phyloP scores from a whole-genome alignment of 2,888 invertebrate genomes.

The Tetropium fuscum region DNA sequence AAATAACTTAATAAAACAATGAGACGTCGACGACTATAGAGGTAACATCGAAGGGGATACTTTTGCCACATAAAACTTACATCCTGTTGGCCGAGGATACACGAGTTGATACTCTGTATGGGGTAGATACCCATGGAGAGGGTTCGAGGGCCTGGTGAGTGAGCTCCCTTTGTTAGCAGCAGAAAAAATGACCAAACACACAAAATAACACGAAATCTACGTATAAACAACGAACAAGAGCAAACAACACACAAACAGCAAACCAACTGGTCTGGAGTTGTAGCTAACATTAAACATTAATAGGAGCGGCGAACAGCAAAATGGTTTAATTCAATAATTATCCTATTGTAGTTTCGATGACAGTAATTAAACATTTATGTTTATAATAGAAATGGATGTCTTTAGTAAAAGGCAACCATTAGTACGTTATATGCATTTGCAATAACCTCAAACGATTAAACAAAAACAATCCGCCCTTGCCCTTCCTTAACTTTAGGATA shows the following conservation, averaged over 20 bases:
- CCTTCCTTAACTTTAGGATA: constrained; percentile 1
- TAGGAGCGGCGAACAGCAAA: constrained; percentile 18
- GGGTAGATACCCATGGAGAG: constrained; percentile 92
- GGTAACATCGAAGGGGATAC: constrained; percentile 9
- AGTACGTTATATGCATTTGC: constrained; percentile 1
- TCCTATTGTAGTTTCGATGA: constrained; percentile 30
- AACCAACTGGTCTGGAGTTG: constrained; percentile 11
- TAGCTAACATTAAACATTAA: constrained; percentile 21
- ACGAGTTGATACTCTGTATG: constrained; percentile 89
- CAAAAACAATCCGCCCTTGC: not conserved
- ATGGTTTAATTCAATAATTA: constrained; percentile 20
- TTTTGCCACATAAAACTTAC: constrained; percentile 74
- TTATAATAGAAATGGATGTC: constrained; percentile 21
- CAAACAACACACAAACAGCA: constrained; percentile 22
- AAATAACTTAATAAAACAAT: constrained; percentile 21
- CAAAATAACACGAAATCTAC: constrained; percentile 64
- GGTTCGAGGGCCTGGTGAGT: constrained; percentile 92
- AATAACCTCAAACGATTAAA: constrained; percentile 11
- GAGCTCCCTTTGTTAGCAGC: constrained; percentile 82
- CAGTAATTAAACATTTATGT: constrained; percentile 26
- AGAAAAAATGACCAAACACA: constrained; percentile 68
- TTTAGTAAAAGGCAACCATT: constrained; percentile 9
- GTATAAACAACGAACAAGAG: constrained; percentile 35
- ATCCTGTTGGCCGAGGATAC: constrained; percentile 88
- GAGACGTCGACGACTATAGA: constrained; percentile 15